Evolutionary conservation across 2,113 vertebrate genomes (phyloP).

Genomic region (Ceyx margarethae): DNA sequence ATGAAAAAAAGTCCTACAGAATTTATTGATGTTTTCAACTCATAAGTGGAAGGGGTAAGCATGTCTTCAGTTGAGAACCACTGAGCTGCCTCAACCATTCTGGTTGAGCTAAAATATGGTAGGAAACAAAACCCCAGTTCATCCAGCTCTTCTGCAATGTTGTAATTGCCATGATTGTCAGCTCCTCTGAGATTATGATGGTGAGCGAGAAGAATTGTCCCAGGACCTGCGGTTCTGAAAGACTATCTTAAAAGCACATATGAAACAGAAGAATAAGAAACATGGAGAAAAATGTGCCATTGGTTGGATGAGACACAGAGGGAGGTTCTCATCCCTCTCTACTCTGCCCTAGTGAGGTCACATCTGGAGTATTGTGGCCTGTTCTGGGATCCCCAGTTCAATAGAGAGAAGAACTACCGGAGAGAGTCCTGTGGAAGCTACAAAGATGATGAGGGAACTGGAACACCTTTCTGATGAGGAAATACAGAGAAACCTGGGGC

Average conservation of each 20-base stretch:
- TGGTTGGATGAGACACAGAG: background rate
- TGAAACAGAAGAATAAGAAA: background rate
- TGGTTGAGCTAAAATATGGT: background rate
- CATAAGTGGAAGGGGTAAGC: background rate
- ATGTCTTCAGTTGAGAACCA: background rate
- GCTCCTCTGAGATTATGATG: background rate
- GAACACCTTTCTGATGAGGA: too few species aligned
- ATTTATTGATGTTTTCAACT: background rate
- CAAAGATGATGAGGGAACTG: too few species aligned
- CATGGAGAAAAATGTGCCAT: background rate
- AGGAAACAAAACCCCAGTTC: background rate
- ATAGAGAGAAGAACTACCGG: too few species aligned
- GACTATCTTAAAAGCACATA: background rate
- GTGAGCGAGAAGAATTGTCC: background rate
- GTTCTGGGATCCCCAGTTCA: too few species aligned
- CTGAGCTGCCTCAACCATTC: background rate
- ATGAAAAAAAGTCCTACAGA: background rate
- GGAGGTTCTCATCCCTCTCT: too few species aligned
- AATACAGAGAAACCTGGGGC: background rate
- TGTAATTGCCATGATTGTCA: background rate
- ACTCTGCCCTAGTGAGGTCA: too few species aligned
- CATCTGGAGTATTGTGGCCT: too few species aligned
- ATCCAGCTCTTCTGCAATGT: background rate
- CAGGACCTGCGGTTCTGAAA: background rate
- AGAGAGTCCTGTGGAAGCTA: too few species aligned